Percentiles rank a stretch among this genome's conserved stretches.
phyloP scores from a whole-genome alignment of 2,797 vertebrate species.

The Oreonectes daqikongensis region DNA sequence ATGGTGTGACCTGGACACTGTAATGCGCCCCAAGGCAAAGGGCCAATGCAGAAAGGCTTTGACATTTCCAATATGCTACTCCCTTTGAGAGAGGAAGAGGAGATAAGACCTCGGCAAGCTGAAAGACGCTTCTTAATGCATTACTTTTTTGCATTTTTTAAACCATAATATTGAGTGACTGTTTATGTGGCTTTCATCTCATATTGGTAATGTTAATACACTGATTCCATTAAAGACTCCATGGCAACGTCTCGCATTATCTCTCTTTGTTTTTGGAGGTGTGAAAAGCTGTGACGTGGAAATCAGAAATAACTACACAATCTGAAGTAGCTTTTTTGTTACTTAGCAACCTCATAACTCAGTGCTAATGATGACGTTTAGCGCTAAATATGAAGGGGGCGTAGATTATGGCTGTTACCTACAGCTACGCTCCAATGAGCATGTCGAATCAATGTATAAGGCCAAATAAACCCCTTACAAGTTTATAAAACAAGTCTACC shows the following conservation, averaged over 20 bases:
- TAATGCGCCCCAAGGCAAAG: slow-evolving; percentile 48
- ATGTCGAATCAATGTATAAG: slow-evolving; percentile 26
- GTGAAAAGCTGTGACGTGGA: slow-evolving; percentile 73
- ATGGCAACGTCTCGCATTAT: slow-evolving; percentile 42
- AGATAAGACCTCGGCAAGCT: slow-evolving; percentile 23
- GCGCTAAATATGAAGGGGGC: slow-evolving; percentile 47
- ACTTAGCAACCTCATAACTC: slow-evolving; percentile 74
- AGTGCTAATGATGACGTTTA: slow-evolving; percentile 60
- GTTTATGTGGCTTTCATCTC: slow-evolving; percentile 13
- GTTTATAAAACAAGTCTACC: neutral
- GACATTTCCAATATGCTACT: slow-evolving; percentile 59
- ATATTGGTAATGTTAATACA: slow-evolving; percentile 6
- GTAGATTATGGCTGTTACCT: slow-evolving; percentile 18
- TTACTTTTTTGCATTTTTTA: slow-evolving; percentile 20
- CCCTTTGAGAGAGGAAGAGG: slow-evolving; percentile 28
- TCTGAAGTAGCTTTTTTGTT: slow-evolving; percentile 70
- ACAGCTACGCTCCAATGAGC: slow-evolving; percentile 10
- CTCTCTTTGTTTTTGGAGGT: slow-evolving; percentile 60
- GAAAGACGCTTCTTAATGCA: neutral
- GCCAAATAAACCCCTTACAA: neutral
- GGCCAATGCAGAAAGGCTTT: slow-evolving; percentile 40
- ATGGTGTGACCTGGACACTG: slow-evolving; percentile 50
- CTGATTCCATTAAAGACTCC: slow-evolving; percentile 20
- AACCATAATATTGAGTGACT: slow-evolving; percentile 5
- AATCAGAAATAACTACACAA: slow-evolving; percentile 77